Conservation (phyloP, 2,797 vertebrate species). For the Phrynocephalus forsythii region DNA sequence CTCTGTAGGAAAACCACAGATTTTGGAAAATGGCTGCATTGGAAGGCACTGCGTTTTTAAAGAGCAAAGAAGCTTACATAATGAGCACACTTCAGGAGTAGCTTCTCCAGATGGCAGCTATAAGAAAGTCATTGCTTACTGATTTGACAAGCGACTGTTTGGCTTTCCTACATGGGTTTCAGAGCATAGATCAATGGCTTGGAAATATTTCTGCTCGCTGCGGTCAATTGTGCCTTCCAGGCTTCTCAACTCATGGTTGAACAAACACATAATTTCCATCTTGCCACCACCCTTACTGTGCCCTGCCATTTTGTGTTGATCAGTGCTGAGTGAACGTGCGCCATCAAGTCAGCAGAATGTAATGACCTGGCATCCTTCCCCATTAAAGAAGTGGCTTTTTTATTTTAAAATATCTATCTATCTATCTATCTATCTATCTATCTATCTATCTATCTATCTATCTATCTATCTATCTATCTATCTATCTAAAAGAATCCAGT, state of each 20-base stretch:
- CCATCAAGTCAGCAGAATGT: not conserved
- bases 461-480: no score
- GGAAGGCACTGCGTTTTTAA: not conserved
- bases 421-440: no score
- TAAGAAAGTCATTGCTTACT: conserved; percentile 42
- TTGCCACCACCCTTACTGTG: conserved; percentile 69
- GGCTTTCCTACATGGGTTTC: conserved; percentile 44
- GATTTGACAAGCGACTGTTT: conserved; percentile 53
- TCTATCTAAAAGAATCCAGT: not conserved
- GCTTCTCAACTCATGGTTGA: conserved; percentile 76
- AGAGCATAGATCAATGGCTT: conserved; percentile 82
- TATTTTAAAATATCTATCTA: not conserved
- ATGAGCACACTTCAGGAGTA: not conserved
- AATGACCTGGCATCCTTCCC: not conserved
- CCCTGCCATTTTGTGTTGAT: conserved; percentile 31
- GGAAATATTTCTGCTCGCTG: conserved; percentile 83
- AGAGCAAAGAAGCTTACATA: not conserved
- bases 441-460: no score
- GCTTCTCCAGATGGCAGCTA: conserved; percentile 16
- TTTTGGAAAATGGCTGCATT: not conserved
- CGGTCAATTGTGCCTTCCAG: conserved; percentile 81
- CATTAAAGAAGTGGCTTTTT: not conserved
- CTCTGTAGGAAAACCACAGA: not conserved
- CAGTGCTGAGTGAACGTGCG: conserved; percentile 11
- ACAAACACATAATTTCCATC: conserved; percentile 87